Percentiles rank a stretch among this genome's conserved stretches.
These are phyloP conservation scores for Dexiosoma caninum DNA, from an alignment of 2,888 invertebrate species.

Conservation along the genomic window DNA sequence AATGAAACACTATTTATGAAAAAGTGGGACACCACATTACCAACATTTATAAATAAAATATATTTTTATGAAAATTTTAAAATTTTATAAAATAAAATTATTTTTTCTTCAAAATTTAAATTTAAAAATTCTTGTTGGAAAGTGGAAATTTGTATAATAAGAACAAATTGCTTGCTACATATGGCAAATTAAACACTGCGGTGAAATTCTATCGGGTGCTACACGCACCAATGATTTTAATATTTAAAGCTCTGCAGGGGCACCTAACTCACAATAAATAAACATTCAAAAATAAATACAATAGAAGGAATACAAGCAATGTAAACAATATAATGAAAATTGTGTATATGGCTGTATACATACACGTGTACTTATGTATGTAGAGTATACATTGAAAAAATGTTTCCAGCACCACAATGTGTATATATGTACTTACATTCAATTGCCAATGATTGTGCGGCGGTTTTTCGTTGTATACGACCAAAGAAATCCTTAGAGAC, in stretches of 20 bases:
- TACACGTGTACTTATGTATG: neutral
- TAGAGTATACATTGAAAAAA: neutral
- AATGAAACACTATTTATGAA: no score
- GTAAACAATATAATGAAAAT: conserved; percentile 35
- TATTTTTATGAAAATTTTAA: no score
- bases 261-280: conserved; percentile 16
- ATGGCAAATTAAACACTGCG: no score
- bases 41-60: no score
- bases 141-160: no score
- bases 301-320: conserved; percentile 26
- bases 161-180: no score
- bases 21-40: no score
- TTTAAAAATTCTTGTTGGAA: no score
- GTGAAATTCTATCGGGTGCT: no score
- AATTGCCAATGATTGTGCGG: conserved; percentile 65
- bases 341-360: neutral
- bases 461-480: conserved; percentile 78
- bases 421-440: conserved; percentile 70
- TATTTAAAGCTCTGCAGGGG: conserved; percentile 5
- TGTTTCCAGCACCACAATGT: conserved; percentile 7
- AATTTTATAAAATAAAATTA: no score
- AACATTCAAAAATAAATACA: conserved; percentile 27
- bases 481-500: conserved; percentile 83
- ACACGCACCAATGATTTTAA: neutral
- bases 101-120: no score